phyloP scores from a whole-genome alignment of 2,113 vertebrate genomes.

The Polypterus bichir region DNA sequence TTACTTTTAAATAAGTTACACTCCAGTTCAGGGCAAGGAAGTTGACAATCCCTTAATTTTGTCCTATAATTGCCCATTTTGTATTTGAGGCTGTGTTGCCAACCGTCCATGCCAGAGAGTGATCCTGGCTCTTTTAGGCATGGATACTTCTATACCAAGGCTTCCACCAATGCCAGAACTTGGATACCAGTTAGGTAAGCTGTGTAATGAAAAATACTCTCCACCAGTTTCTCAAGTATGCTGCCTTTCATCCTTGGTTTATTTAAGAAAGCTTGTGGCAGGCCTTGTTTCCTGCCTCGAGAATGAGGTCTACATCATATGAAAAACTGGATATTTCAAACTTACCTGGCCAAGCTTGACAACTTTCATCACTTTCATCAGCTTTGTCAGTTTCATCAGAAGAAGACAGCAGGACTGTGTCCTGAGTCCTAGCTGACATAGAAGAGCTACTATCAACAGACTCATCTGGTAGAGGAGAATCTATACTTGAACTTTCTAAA shows the following conservation, averaged over 20 bases:
- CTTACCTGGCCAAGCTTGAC: too few relatives aligned
- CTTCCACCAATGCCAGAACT: slow-evolving; percentile 11
- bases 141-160: slow-evolving; percentile 12
- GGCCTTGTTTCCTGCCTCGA: too few relatives aligned
- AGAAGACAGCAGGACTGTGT: slow-evolving; percentile 7
- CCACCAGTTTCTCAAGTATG: slow-evolving; percentile 15
- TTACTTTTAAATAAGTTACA: slow-evolving; percentile 12
- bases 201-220: slow-evolving; percentile 17
- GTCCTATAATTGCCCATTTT: slow-evolving; percentile 17
- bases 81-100: slow-evolving; percentile 15
- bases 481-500: slow-evolving; percentile 6
- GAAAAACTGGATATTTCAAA: too few relatives aligned
- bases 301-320: too few relatives aligned
- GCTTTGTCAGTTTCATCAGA: too few relatives aligned
- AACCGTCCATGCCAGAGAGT: slow-evolving; percentile 13
- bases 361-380: too few relatives aligned
- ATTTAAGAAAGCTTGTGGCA: too few relatives aligned
- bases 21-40: slow-evolving; percentile 15
- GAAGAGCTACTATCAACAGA: too few relatives aligned
- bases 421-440: not conserved
- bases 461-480: not conserved
- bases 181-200: slow-evolving; percentile 17
- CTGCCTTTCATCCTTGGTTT: slow-evolving; percentile 3
- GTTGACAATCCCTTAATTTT: slow-evolving; percentile 15
- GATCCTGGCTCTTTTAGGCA: slow-evolving; percentile 20